These are phyloP conservation scores for Hemithea aestivaria DNA, from an alignment of 2,888 invertebrate genomes.

Conservation along the genomic window DNA sequence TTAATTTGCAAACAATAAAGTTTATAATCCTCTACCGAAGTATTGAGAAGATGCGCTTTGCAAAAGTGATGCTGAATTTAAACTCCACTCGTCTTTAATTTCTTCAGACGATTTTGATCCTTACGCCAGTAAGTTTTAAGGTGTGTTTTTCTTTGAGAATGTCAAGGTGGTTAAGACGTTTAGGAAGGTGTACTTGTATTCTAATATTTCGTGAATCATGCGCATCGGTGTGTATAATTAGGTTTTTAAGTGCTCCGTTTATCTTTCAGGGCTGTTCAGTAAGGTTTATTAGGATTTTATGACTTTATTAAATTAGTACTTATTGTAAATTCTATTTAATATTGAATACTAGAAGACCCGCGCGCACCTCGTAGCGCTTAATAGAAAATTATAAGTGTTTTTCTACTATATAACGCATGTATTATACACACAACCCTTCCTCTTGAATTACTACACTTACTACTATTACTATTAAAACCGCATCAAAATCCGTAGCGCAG, in stretches of 20 bases:
- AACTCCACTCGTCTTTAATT: constrained; percentile 25
- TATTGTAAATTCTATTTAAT: too few species aligned
- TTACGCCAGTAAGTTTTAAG: not conserved
- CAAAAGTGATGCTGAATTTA: constrained; percentile 45
- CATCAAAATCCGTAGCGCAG: too few species aligned
- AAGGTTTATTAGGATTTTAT: too few species aligned
- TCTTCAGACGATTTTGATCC: constrained; percentile 1
- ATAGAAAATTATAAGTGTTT: too few species aligned
- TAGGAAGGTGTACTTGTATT: constrained; percentile 53
- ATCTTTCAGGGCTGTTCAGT: constrained; percentile 52
- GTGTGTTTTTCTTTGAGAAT: not conserved
- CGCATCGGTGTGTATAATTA: constrained; percentile 66
- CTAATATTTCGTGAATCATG: constrained; percentile 67
- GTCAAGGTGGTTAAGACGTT: constrained; percentile 17
- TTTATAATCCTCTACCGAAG: constrained; percentile 1
- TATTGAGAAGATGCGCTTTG: constrained; percentile 38
- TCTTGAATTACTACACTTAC: too few species aligned
- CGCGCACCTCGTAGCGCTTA: too few species aligned
- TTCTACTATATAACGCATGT: too few species aligned
- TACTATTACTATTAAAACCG: too few species aligned
- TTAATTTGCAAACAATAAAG: not conserved
- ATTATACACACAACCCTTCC: too few species aligned
- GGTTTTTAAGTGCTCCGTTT: constrained; percentile 54
- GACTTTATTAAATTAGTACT: too few species aligned
- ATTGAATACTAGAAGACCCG: too few species aligned